Base-by-base conservation (phyloP, 37 sponge, comb jelly and placozoan genomes). In the Halichondria panicea region DNA sequence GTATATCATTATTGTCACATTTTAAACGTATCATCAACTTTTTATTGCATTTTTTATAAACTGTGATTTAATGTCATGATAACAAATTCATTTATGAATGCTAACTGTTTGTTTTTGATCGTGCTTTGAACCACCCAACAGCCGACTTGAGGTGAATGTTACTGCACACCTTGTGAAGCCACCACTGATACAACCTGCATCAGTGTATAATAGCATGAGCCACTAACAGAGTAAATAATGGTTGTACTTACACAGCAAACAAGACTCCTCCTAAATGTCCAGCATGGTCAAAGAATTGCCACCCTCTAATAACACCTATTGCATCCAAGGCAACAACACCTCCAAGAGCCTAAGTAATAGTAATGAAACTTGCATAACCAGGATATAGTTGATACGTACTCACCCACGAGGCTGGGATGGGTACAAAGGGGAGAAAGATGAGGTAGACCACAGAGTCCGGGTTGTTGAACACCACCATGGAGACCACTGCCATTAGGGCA, bases 211-310 rank as follows among this genome's bases (percentile, higher is more conserved):
- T 56, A 28, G 13, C 27, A 56, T 56, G 27, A 9, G 3, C 27
- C n/a, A 9, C 4, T 28, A 24, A 9, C 57, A 56, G 27, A 28
- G n/a, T 4, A 28, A 28, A 56, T 56, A 22, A 8, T 25, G 46
- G 15, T 27, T 41, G 18, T 5, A 89, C 90, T 75, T 55, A 84
- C 91, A 81, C 30, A 62, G 84, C 88, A 70, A 87, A 92, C 25
- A 84, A 25, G 31, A 84, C 85, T 34, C 88, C 88, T 36, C 88
- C 92, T 31, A 92, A 50, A 44, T 92, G 92, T 28, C 81, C 85
- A 36, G 92, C 91, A 63, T 92, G 92, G 58, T 92, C 92, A 83
- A 92, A 83, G 44, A 71, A 58, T 57, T 38, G 74, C 92, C 88
- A 92, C 13, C 88, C 85, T 75, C 82, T 77, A 11, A 91, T 25